These are phyloP conservation scores for Amblyopsis hoosieri DNA, from an alignment of 2,797 vertebrate genomes.

Conservation along the genomic window DNA sequence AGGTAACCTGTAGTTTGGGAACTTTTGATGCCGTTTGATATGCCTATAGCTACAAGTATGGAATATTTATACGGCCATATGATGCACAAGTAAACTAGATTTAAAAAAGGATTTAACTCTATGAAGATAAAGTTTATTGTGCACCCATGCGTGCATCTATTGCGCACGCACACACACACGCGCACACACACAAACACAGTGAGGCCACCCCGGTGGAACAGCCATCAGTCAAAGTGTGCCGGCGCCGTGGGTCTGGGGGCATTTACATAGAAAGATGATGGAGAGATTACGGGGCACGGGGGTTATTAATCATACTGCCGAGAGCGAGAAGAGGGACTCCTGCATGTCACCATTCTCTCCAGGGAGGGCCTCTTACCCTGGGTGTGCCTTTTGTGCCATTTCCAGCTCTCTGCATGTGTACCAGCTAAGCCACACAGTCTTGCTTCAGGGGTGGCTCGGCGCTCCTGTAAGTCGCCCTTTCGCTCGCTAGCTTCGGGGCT, in stretches of 20 bases:
- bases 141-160: constrained; percentile 13
- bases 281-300: constrained; percentile 74
- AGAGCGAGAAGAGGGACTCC: constrained; percentile 63
- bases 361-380: constrained; percentile 63
- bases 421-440: constrained; percentile 45
- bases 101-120: no score
- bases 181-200: constrained; percentile 35
- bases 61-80: no score
- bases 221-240: constrained; percentile 76
- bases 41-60: background rate
- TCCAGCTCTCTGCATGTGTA: constrained; percentile 47
- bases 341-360: constrained; percentile 66
- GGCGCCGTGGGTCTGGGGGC: constrained; percentile 69
- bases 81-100: no score
- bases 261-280: constrained; percentile 83
- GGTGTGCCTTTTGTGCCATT: constrained; percentile 64
- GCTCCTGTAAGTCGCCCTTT: constrained; percentile 18
- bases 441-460: constrained; percentile 38
- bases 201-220: constrained; percentile 60
- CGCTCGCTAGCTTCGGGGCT: constrained; percentile 19
- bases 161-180: constrained; percentile 16
- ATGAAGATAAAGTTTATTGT: no score
- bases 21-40: background rate
- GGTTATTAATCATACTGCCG: constrained; percentile 78
- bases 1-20: background rate